Conservation (phyloP, 2,113 vertebrate genomes). For the Eudorcas thomsonii region DNA sequence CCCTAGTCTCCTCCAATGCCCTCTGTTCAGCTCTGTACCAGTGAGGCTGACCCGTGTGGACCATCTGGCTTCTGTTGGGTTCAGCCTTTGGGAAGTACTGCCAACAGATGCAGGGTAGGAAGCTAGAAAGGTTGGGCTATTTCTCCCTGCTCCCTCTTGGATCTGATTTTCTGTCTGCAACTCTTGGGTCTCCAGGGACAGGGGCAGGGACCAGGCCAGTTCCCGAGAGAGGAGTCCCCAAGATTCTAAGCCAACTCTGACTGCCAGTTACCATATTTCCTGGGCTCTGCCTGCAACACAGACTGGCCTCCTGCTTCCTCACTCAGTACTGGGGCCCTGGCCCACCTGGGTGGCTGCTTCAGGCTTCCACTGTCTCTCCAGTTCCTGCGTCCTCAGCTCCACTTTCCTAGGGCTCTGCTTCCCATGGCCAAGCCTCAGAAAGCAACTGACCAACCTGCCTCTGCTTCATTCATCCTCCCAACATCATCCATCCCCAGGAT, state of each 20-base stretch:
- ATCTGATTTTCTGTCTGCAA: neutral
- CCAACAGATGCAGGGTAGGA: neutral
- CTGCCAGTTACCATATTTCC: rapidly evolving
- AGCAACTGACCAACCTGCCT: neutral
- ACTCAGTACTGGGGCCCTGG: neutral
- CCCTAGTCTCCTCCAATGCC: rapidly evolving
- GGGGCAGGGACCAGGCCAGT: neutral
- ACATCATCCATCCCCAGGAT: neutral
- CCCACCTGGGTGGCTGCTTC: neutral
- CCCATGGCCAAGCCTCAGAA: neutral
- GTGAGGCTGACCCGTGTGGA: rapidly evolving
- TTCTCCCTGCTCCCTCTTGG: neutral
- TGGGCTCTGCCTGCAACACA: neutral
- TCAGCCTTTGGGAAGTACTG: neutral
- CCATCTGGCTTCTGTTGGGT: neutral
- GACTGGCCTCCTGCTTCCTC: neutral
- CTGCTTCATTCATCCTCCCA: neutral
- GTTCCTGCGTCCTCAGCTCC: neutral
- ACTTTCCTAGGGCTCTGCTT: neutral
- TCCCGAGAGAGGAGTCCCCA: rapidly evolving
- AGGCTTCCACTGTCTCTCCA: neutral
- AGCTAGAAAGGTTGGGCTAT: no score
- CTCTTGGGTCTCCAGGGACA: neutral
- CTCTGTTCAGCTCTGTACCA: neutral
- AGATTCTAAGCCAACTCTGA: neutral